phyloP scores from a whole-genome alignment of 2,113 vertebrate species.

The Enhydra lutris region DNA sequence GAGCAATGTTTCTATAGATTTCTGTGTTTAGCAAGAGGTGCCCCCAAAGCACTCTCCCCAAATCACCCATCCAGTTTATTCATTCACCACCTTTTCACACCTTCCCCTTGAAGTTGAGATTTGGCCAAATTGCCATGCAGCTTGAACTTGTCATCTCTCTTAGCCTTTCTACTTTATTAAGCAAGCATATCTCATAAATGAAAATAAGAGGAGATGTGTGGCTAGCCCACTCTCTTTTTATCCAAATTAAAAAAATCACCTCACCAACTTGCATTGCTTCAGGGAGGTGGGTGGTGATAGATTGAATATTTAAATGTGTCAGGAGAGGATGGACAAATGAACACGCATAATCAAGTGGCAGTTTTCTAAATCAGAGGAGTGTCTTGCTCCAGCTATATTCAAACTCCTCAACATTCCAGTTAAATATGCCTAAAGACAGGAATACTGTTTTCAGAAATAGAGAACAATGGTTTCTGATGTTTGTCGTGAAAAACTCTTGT shows the following conservation, averaged over 20 bases:
- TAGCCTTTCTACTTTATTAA: conserved; percentile 26
- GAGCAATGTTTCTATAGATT: neutral
- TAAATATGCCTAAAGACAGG: neutral
- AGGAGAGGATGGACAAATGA: conserved; percentile 12
- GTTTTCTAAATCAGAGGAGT: conserved; percentile 34
- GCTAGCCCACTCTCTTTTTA: neutral
- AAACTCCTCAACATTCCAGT: neutral
- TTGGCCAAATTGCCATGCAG: conserved; percentile 40
- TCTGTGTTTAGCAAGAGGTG: conserved; percentile 55
- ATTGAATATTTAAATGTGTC: conserved; percentile 52
- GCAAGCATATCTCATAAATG: conserved; percentile 48
- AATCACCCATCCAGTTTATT: conserved; percentile 50
- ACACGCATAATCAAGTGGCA: neutral
- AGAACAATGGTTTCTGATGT: neutral
- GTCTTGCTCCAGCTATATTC: neutral
- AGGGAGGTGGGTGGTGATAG: neutral
- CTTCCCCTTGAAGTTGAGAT: conserved; percentile 49
- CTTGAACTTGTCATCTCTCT: conserved; percentile 39
- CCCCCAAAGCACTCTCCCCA: conserved; percentile 58
- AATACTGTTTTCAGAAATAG: conserved; percentile 4
- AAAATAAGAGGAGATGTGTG: conserved; percentile 28
- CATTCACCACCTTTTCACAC: conserved; percentile 38
- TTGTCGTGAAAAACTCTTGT: neutral
- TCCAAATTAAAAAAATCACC: conserved; percentile 48
- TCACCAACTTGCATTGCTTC: neutral